phyloP scores from a whole-genome alignment of 2,888 invertebrate species.

The Nowickia ferox region DNA sequence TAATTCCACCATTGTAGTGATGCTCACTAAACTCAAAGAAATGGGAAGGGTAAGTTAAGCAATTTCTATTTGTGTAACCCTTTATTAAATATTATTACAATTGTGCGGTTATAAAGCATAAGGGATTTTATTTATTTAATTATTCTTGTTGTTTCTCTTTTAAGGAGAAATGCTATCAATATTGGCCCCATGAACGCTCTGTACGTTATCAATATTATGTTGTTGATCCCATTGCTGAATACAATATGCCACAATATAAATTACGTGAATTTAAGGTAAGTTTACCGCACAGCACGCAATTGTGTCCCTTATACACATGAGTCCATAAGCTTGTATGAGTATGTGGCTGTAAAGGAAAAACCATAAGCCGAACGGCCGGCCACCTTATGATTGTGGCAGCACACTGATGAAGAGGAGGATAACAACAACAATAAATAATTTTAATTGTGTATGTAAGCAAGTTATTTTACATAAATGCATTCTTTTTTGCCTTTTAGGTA shows the following conservation, averaged over 20 bases:
- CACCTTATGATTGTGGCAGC: not conserved
- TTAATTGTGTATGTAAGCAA: constrained; percentile 44
- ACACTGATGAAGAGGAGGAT: not conserved
- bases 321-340: not conserved
- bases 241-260: constrained; percentile 99
- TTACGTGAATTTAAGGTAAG: constrained; percentile 96
- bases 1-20: constrained; percentile 99
- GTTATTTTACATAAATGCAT: constrained; percentile 19
- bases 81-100: constrained; percentile 6
- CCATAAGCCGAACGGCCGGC: not conserved
- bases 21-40: constrained; percentile 98
- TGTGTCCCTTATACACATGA: constrained; percentile 9
- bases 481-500: constrained; percentile 84
- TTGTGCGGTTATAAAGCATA: not conserved
- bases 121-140: constrained; percentile 36
- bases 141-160: constrained; percentile 40
- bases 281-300: not conserved
- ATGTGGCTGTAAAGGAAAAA: not conserved
- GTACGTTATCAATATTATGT: constrained; percentile 99
- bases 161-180: constrained; percentile 99
- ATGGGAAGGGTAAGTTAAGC: constrained; percentile 93
- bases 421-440: constrained; percentile 35
- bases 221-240: constrained; percentile 99
- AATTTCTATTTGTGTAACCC: not conserved
- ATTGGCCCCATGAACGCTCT: constrained; percentile 99